A percentile compares a stretch with the other conserved stretches of the same genome.
phyloP scores from a whole-genome alignment of 1,140 invertebrate genomes.

The Pantala flavescens region DNA sequence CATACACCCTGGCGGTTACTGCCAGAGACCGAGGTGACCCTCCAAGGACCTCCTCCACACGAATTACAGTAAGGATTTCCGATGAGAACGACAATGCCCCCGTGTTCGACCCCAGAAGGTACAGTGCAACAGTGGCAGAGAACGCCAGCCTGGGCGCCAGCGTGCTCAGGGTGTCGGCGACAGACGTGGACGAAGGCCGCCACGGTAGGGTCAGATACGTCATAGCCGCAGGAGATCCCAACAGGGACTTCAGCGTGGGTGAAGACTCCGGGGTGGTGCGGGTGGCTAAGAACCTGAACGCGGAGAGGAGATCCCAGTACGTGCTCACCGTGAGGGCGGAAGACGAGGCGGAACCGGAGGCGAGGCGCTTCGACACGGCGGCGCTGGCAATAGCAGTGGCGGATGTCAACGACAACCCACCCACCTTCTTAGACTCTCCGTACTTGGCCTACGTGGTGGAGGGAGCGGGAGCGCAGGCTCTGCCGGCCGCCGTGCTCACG shows the following conservation, averaged over 20 bases:
- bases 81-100: constrained; percentile 94
- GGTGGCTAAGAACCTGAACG: constrained; percentile 84
- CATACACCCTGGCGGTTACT: constrained; percentile 67
- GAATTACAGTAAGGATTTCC: constrained; percentile 61
- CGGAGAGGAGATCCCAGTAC: constrained; percentile 77
- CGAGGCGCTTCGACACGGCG: constrained; percentile 55
- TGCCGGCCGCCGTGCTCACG: constrained; percentile 60
- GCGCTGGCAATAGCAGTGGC: constrained; percentile 52
- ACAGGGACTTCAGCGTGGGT: constrained; percentile 79
- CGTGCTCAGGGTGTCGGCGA: constrained; percentile 82
- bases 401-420: constrained; percentile 92
- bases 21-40: constrained; percentile 84
- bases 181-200: constrained; percentile 77
- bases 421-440: constrained; percentile 80
- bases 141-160: constrained; percentile 87
- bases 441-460: constrained; percentile 90
- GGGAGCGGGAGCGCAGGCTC: constrained; percentile 54
- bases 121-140: constrained; percentile 77
- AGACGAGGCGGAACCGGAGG: constrained; percentile 58
- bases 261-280: constrained; percentile 80
- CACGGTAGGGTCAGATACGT: constrained; percentile 83
- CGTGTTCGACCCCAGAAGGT: constrained; percentile 76
- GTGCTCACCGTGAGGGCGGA: constrained; percentile 74
- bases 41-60: constrained; percentile 54
- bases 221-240: constrained; percentile 78